Conservation (phyloP, 1,140 invertebrate species). For the Bombus soroeensis region DNA sequence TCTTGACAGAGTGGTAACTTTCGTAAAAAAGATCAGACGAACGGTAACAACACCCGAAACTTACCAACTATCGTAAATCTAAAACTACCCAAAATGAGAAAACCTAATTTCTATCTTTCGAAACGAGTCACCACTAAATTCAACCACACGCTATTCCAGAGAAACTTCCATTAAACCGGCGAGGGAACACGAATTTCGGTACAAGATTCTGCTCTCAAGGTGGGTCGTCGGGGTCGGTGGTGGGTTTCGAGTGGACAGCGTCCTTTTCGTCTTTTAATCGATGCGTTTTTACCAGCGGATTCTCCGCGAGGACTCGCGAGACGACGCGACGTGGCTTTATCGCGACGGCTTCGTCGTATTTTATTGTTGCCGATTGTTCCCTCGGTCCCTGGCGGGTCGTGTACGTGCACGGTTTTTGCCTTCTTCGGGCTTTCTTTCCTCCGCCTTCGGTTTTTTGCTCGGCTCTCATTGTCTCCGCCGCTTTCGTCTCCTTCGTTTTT, state of each 20-base stretch:
- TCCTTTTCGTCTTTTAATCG: conserved; percentile 77
- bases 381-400: conserved; percentile 30
- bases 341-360: conserved; percentile 64
- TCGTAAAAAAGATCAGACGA: not conserved
- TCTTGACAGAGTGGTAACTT: not conserved
- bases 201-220: conserved; percentile 80
- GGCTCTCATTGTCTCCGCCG: not conserved
- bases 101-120: not conserved
- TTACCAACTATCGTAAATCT: not conserved
- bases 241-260: conserved; percentile 69
- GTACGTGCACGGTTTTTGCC: conserved; percentile 51
- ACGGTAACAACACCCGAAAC: not conserved
- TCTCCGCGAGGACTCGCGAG: conserved; percentile 60
- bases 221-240: conserved; percentile 72
- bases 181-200: conserved; percentile 63
- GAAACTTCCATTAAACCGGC: not conserved
- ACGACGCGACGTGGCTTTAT: conserved; percentile 38
- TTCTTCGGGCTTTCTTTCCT: conserved; percentile 45
- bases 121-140: not conserved
- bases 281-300: conserved; percentile 74
- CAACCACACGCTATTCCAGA: not conserved
- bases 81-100: not conserved
- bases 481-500: not conserved
- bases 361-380: conserved; percentile 74
- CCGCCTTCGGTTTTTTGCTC: conserved; percentile 8